Conservation (phyloP, 2,888 invertebrate species). For the Xanthostigma xanthostigma region DNA sequence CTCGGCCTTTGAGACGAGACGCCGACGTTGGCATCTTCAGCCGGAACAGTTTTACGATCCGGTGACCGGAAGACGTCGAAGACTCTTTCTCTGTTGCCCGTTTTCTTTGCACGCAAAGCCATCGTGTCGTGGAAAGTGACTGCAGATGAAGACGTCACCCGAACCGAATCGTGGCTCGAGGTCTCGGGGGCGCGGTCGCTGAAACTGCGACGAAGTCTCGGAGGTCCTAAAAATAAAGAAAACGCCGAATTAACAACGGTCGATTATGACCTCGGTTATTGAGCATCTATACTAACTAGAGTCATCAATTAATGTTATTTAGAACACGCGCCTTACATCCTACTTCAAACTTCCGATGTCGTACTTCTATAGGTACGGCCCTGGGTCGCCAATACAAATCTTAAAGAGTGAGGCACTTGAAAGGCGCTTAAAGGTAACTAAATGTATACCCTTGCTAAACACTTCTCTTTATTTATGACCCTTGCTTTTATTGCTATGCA, state of each 20-base stretch:
- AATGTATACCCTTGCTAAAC: too few species aligned
- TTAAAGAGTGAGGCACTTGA: too few species aligned
- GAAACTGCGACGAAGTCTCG: constrained; percentile 25
- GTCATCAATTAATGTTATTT: too few species aligned
- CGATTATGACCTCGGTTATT: too few species aligned
- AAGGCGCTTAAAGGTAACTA: too few species aligned
- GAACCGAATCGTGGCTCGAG: background rate
- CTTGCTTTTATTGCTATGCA: too few species aligned
- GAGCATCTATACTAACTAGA: too few species aligned
- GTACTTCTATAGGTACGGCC: too few species aligned
- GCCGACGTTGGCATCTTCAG: background rate
- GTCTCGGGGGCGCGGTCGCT: constrained; percentile 25
- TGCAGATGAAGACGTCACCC: background rate
- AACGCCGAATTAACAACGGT: background rate
- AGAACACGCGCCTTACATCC: too few species aligned
- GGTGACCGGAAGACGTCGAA: constrained; percentile 30
- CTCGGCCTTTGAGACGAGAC: constrained; percentile 23
- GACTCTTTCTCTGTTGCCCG: constrained; percentile 41
- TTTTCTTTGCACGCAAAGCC: constrained; percentile 53
- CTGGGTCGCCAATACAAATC: too few species aligned
- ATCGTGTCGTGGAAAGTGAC: constrained; percentile 62
- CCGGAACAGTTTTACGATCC: constrained; percentile 15
- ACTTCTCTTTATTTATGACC: too few species aligned
- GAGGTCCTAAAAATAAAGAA: constrained; percentile 14
- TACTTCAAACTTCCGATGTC: too few species aligned